Base-by-base conservation (phyloP, 2,797 vertebrate genomes). In the Neopelma chrysocephalum region DNA sequence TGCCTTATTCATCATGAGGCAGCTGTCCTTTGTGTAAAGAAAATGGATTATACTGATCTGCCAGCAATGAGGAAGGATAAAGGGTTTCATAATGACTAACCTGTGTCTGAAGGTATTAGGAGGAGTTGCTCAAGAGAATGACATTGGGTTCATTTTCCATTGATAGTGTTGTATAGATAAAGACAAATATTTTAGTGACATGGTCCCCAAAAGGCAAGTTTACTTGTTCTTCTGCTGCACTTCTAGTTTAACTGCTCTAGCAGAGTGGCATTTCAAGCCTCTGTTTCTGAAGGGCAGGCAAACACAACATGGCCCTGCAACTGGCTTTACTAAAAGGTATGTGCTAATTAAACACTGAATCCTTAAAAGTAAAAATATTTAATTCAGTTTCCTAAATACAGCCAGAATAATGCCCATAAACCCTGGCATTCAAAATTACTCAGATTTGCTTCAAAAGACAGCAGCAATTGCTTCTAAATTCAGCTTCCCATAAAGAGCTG, bases 391-490 rank as follows among this genome's bases (percentile, higher is more conserved):
- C 42, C 34, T 84, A 82, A 72, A 65, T 18, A 34, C 18, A 40
- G 20, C 66, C 43, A 79, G 58, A 92, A 76, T 72, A 81, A 56
- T n/a, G 29, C 22, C 23, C n/a, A 43, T 56, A 79, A 90, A 72
- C 9, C 8, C 15, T 43, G 34, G 4, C 31, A 72, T 84, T 69
- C 70, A 76, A 18, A 76, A 56, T 66, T 48, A 48, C 54, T 82
- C 36, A 25, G 45, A 71, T 89, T 85, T 80, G 11, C 42, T 45
- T 75, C 38, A 82, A 25, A 53, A 43, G 48, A 29, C 43, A 79
- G n/a, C 73, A 82, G n/a, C 78, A 82, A 15, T 92, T 87, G 27
- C 60, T 93, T 82, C 56, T 85, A 77, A 91, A 80, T 80, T 69
- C 71, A 73, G 16, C 15, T 68, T 77, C 9, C 26, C 21, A 19